Percentiles rank a stretch among this genome's conserved stretches.
Conservation (phyloP, 2,797 vertebrate genomes). For the Clarias pachynema region DNA sequence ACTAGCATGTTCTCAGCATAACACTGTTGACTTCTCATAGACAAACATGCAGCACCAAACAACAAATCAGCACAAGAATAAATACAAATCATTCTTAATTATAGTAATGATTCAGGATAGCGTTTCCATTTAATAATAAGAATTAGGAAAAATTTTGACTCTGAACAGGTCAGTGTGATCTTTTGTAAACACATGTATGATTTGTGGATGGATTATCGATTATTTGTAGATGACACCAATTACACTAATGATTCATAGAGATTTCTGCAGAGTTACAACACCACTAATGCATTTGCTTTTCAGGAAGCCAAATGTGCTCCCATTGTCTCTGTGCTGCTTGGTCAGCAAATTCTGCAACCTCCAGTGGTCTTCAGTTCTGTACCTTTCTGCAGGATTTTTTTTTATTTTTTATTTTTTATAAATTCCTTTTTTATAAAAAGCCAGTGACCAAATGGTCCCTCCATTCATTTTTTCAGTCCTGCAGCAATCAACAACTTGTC, state of each 20-base stretch:
- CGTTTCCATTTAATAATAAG: slow-evolving; percentile 1
- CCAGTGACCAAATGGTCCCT: slow-evolving; percentile 46
- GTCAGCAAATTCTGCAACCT: slow-evolving; percentile 26
- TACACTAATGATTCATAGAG: slow-evolving; percentile 37
- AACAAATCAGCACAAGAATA: background rate
- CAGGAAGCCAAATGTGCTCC: slow-evolving; percentile 56
- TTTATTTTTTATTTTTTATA: slow-evolving; percentile 60
- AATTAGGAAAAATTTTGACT: background rate
- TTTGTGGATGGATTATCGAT: slow-evolving; percentile 31
- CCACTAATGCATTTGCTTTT: slow-evolving; percentile 49
- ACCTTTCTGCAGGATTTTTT: slow-evolving; percentile 58
- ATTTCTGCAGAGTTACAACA: slow-evolving; percentile 40
- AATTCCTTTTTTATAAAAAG: slow-evolving; percentile 67
- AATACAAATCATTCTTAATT: too few species aligned
- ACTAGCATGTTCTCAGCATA: background rate
- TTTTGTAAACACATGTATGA: background rate
- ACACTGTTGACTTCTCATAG: background rate
- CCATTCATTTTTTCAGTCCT: slow-evolving; percentile 50
- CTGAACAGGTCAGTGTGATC: background rate
- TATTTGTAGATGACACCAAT: slow-evolving; percentile 28
- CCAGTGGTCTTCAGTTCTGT: slow-evolving; percentile 56
- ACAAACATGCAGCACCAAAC: background rate
- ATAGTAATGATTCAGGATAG: background rate
- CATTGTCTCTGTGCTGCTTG: slow-evolving; percentile 30
- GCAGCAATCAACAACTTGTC: slow-evolving; percentile 72